phyloP scores from a whole-genome alignment of 23 tunicate species.

The Trididemnum clinides region DNA sequence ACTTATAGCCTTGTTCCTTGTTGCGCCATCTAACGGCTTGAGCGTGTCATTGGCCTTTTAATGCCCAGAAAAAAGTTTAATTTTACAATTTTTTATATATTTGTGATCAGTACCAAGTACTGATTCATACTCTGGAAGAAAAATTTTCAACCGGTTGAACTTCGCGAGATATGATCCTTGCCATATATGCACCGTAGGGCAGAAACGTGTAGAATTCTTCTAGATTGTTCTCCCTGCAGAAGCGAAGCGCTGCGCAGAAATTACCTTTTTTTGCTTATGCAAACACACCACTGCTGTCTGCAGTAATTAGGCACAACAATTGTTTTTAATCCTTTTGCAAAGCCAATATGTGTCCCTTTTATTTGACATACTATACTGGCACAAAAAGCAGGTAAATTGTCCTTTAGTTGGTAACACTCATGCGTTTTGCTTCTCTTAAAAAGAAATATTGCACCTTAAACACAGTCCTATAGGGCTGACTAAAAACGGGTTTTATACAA shows the following conservation, averaged over 20 bases:
- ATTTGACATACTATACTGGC: background rate
- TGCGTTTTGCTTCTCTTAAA: too few relatives aligned
- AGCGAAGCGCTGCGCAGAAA: background rate
- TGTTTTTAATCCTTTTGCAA: background rate
- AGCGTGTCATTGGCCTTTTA: background rate
- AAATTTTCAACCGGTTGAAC: background rate
- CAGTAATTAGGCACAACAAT: background rate
- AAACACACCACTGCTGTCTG: background rate
- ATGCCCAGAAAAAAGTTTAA: background rate
- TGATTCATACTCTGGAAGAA: background rate
- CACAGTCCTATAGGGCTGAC: too few relatives aligned
- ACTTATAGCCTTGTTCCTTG: too few relatives aligned
- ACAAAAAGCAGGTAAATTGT: background rate
- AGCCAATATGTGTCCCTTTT: background rate
- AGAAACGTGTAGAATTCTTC: background rate
- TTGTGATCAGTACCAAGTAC: background rate
- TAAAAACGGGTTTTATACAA: too few relatives aligned
- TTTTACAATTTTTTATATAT: background rate
- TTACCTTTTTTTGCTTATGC: background rate
- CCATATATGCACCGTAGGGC: conserved; percentile 1
- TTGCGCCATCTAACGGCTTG: too few relatives aligned
- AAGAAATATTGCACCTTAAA: too few relatives aligned
- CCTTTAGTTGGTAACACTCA: background rate
- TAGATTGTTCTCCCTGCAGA: background rate
- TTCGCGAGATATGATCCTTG: background rate